Percentiles rank a stretch among this genome's conserved stretches.
Conservation (phyloP, 2,113 vertebrate species). For the Felis catus region DNA sequence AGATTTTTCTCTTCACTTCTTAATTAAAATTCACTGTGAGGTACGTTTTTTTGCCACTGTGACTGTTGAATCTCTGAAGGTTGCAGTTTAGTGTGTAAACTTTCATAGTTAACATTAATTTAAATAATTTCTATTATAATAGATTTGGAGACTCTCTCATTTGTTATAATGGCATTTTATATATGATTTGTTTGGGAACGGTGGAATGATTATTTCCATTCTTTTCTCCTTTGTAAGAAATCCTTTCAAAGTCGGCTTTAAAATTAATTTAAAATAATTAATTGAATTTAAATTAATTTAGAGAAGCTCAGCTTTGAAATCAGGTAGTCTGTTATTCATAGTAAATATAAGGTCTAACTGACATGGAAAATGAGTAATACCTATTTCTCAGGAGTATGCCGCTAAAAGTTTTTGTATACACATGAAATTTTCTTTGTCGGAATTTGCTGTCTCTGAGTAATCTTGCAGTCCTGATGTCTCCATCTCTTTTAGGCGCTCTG, state of each 20-base stretch:
- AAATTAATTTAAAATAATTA: conserved; percentile 16
- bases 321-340: not conserved
- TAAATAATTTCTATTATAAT: conserved; percentile 8
- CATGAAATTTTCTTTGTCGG: not conserved
- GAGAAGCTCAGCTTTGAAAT: conserved; percentile 45
- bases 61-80: not conserved
- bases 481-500: not conserved
- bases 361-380: not conserved
- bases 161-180: not conserved
- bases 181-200: not conserved
- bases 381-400: not conserved
- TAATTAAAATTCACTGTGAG: not conserved
- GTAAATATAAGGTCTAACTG: not conserved
- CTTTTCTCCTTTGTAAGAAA: not conserved
- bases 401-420: not conserved
- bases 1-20: not conserved
- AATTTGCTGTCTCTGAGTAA: not conserved
- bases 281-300: not conserved
- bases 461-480: not conserved
- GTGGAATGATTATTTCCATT: not conserved
- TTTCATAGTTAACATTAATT: not conserved
- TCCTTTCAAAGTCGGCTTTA: conserved; percentile 28
- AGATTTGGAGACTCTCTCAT: not conserved
- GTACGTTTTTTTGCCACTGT: not conserved
- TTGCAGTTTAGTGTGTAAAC: not conserved